These are phyloP conservation scores for Halichoerus grypus DNA, from an alignment of 2,113 vertebrate species.

Conservation along the genomic window DNA sequence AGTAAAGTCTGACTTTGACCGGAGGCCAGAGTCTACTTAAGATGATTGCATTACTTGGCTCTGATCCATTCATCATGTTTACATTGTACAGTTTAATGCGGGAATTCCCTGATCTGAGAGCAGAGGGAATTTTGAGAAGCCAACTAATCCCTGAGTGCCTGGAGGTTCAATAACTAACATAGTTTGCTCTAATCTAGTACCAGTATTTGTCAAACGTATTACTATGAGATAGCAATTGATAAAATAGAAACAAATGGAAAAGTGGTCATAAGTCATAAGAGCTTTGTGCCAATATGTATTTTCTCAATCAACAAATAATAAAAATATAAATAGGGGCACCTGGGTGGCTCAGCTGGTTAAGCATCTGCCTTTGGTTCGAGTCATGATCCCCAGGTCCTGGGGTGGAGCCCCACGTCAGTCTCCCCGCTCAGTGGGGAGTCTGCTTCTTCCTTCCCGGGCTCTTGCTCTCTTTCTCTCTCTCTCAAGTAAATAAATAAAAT, in stretches of 20 bases:
- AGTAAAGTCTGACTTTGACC: neutral
- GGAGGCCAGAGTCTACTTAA: constrained; percentile 6
- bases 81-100: neutral
- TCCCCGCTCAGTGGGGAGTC: too few species aligned
- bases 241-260: neutral
- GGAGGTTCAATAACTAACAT: neutral
- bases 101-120: constrained; percentile 15
- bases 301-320: neutral
- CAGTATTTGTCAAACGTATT: neutral
- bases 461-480: too few species aligned
- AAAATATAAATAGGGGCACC: neutral
- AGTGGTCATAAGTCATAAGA: neutral
- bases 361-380: too few species aligned
- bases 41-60: constrained; percentile 7
- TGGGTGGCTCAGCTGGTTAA: too few species aligned
- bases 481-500: too few species aligned
- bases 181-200: neutral
- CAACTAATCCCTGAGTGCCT: neutral
- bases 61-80: neutral
- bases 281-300: neutral
- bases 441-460: too few species aligned
- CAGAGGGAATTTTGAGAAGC: constrained; percentile 28
- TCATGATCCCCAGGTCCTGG: too few species aligned
- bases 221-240: neutral
- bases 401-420: too few species aligned